Conservation (phyloP, 2,888 invertebrate genomes). For the Catocala sponsa region DNA sequence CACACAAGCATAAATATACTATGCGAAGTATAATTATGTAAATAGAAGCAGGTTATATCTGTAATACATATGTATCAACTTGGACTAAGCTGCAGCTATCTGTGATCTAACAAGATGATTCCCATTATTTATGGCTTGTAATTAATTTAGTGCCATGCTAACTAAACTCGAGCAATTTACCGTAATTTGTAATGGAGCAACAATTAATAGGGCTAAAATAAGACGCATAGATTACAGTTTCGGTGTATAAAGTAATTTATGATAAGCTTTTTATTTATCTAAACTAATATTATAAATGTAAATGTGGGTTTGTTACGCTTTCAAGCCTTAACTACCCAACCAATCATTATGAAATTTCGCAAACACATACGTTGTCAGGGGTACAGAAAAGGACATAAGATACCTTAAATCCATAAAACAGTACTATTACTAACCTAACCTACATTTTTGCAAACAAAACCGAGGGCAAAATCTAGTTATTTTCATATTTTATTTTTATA, state of each 20-base stretch:
- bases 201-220: slow-evolving; percentile 36
- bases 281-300: no score
- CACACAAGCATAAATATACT: no score
- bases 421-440: no score
- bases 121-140: slow-evolving; percentile 51
- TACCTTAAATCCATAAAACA: no score
- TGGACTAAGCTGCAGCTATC: slow-evolving; percentile 48
- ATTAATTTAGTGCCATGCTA: slow-evolving; percentile 51
- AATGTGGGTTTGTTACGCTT: no score
- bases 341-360: no score
- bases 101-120: slow-evolving; percentile 55
- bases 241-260: neutral
- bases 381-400: no score
- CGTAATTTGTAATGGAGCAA: slow-evolving; percentile 47
- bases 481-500: no score
- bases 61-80: slow-evolving; percentile 45
- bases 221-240: slow-evolving; percentile 5
- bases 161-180: slow-evolving; percentile 52
- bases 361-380: no score
- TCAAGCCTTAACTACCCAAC: no score
- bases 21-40: slow-evolving; percentile 19
- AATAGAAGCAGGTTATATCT: slow-evolving; percentile 24
- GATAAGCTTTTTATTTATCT: neutral
- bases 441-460: no score
- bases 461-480: no score